These are phyloP conservation scores for Achlya flavicornis DNA, from an alignment of 2,888 invertebrate species.

Conservation along the genomic window DNA sequence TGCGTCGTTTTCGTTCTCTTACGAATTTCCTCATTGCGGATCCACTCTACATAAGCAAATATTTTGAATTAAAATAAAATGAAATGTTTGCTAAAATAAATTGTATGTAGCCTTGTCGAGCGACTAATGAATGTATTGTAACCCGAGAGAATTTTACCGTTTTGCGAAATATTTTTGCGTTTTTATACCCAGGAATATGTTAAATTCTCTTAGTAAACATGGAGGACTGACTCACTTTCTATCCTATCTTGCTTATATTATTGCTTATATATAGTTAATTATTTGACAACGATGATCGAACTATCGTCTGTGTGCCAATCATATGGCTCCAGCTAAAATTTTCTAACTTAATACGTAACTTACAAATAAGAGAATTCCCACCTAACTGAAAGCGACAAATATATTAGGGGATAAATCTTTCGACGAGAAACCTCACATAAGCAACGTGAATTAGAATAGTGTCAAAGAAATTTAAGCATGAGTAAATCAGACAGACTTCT, in stretches of 20 bases:
- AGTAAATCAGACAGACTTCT: neutral
- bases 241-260: neutral
- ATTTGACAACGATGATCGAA: too few species aligned
- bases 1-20: too few species aligned
- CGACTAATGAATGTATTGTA: slow-evolving; percentile 17
- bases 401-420: too few species aligned
- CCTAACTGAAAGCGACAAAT: too few species aligned
- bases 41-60: too few species aligned
- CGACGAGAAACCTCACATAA: neutral
- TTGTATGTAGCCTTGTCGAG: slow-evolving; percentile 12
- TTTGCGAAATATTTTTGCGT: neutral
- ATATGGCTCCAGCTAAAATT: too few species aligned
- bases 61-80: neutral
- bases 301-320: too few species aligned
- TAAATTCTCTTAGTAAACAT: neutral
- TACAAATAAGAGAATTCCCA: too few species aligned
- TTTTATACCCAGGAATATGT: neutral
- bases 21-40: too few species aligned
- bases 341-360: too few species aligned
- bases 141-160: slow-evolving; percentile 12
- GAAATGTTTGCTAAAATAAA: neutral
- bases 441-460: neutral
- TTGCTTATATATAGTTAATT: too few species aligned
- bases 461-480: neutral
- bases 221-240: too few species aligned